Conservation (phyloP, 2,113 vertebrate genomes). For the Gorsachius goisagi region DNA sequence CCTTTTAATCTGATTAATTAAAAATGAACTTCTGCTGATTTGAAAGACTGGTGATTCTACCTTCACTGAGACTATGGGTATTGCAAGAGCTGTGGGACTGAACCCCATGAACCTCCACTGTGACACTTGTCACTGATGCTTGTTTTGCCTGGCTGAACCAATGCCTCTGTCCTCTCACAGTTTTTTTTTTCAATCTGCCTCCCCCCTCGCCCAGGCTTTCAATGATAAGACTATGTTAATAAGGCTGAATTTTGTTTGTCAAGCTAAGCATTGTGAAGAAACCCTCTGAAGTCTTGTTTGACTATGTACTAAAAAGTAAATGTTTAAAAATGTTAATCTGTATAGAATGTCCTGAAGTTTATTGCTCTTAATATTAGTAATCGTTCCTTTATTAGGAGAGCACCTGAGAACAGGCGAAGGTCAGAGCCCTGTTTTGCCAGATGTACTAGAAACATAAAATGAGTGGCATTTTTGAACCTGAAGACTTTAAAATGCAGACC, state of each 20-base stretch:
- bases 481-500: neutral
- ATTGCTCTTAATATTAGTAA: neutral
- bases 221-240: neutral
- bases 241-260: neutral
- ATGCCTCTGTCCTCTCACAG: neutral
- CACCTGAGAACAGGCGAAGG: neutral
- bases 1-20: neutral
- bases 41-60: neutral
- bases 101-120: neutral
- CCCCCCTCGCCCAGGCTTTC: neutral
- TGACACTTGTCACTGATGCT: neutral
- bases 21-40: neutral
- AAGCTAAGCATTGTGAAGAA: neutral
- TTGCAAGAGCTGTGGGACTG: neutral
- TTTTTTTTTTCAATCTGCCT: neutral
- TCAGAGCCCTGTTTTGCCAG: neutral
- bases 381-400: neutral
- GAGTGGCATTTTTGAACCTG: neutral
- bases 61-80: neutral
- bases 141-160: neutral
- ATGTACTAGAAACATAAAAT: neutral
- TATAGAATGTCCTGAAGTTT: neutral
- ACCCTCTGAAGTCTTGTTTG: neutral
- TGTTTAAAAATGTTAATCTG: neutral
- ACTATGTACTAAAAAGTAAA: neutral